Evolutionary conservation across 1,140 invertebrate genomes (phyloP).

Genomic region (Bombus sibiricus): DNA sequence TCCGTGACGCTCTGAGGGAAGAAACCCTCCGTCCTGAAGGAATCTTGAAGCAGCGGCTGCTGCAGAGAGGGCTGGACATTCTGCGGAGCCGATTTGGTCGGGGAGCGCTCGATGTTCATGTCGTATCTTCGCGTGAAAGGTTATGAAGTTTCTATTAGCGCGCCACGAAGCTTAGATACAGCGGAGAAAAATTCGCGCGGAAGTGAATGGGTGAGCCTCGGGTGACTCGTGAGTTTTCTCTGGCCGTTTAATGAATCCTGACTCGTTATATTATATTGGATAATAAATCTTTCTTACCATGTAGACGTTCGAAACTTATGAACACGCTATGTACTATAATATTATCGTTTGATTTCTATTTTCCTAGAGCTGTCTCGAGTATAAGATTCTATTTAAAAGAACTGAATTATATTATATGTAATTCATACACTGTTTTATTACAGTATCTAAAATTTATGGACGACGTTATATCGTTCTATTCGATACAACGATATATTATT

Average conservation of each 20-base stretch:
- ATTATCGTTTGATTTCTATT: neutral
- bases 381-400: no score
- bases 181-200: conserved; percentile 20
- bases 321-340: neutral
- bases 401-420: no score
- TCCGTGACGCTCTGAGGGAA: conserved; percentile 77
- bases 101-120: conserved; percentile 71
- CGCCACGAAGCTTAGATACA: neutral
- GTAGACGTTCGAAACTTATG: neutral
- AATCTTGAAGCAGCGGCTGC: conserved; percentile 55
- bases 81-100: conserved; percentile 67
- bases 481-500: no score
- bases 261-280: neutral
- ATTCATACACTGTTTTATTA: no score
- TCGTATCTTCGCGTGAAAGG: conserved; percentile 70
- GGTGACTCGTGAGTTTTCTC: conserved; percentile 20
- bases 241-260: neutral
- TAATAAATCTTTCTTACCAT: conserved; percentile 10
- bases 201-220: conserved; percentile 26
- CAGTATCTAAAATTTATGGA: no score
- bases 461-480: no score
- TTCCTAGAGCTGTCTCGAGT: neutral
- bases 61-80: conserved; percentile 43
- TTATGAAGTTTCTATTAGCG: conserved; percentile 42
- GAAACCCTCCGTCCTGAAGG: conserved; percentile 72